Percentiles rank a stretch among this genome's conserved stretches.
Conservation (phyloP, 2,888 invertebrate genomes). For the Hipparchia sbordonii region DNA sequence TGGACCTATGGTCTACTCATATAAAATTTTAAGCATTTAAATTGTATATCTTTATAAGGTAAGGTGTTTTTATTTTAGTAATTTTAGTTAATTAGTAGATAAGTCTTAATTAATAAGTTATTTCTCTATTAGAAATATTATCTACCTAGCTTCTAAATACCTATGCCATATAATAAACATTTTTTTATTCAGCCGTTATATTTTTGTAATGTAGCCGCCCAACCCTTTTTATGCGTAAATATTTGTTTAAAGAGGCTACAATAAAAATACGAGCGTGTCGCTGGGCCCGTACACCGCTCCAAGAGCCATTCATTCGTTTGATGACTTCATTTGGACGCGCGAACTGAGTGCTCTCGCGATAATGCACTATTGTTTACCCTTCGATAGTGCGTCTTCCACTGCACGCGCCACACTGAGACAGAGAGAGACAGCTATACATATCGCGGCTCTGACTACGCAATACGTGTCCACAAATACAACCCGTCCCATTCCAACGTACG, state of each 20-base stretch:
- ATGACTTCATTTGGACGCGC: constrained; percentile 81
- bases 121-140: background rate
- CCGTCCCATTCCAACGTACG: constrained; percentile 63
- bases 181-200: constrained; percentile 17
- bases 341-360: constrained; percentile 77
- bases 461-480: constrained; percentile 59
- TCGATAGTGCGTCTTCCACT: constrained; percentile 79
- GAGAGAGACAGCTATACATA: constrained; percentile 65
- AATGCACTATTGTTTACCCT: constrained; percentile 83
- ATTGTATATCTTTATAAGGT: too few species aligned
- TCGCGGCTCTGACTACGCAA: constrained; percentile 55
- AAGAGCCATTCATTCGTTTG: constrained; percentile 80
- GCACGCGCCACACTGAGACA: constrained; percentile 74
- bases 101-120: background rate
- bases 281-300: constrained; percentile 64
- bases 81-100: too few species aligned
- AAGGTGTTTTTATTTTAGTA: too few species aligned
- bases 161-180: background rate
- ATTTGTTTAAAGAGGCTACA: constrained; percentile 76
- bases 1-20: too few species aligned
- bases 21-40: too few species aligned
- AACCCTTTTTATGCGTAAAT: constrained; percentile 65
- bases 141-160: background rate
- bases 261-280: constrained; percentile 79
- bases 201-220: constrained; percentile 50